Base-by-base conservation (phyloP, 2,888 invertebrate genomes). In the Drosophila greeni region DNA sequence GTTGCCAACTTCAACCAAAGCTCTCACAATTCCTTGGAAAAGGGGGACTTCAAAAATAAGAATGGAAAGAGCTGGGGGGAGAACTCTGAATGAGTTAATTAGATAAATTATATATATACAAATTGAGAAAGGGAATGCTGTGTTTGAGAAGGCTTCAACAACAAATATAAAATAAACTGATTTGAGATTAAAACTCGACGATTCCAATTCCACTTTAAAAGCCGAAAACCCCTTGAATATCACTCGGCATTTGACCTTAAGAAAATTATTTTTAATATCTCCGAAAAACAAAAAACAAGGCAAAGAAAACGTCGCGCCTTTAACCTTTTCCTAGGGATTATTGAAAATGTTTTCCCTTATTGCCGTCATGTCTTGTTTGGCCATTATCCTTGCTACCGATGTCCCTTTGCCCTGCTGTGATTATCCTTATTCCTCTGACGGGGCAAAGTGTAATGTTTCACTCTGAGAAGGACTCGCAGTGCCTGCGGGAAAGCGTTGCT, bases 361-460 rank as follows among this genome's bases (percentile, higher is more conserved):
- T 71, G 65, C 66, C 33, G 53, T 40, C 52, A 37, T 45, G 45
- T 64, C 53, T 37, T 47, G 69, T 53, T 62, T 42, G 49, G 49
- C 57, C 39, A 48, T 64, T 49, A 47, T 64, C 52, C 33, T n/a
- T 26, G 34, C 16, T 40, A 39, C 16, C 34, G 26, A 55, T 20
- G 16, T 53, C 54, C 55, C 20, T 29, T 26, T n/a, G 36, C 54
- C 20, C 29, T 53, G 36, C 39, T 67, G 33, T 52, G 39, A 20
- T 42, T 39, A 51, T 52, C 26, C 64, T 40, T 26, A 26, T 23
- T 49, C 12, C 64, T 49, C 65, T 42, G 48, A 39, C 23, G 61
- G 42, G 56, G 18, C 49, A 70, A 54, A 64, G 65, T 70, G 58
- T 71, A 70, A 68, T 70, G 57, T 71, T 68, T 55, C 67, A 47